Base-by-base conservation (phyloP, 2,797 vertebrate species). In the Hirundo rustica region DNA sequence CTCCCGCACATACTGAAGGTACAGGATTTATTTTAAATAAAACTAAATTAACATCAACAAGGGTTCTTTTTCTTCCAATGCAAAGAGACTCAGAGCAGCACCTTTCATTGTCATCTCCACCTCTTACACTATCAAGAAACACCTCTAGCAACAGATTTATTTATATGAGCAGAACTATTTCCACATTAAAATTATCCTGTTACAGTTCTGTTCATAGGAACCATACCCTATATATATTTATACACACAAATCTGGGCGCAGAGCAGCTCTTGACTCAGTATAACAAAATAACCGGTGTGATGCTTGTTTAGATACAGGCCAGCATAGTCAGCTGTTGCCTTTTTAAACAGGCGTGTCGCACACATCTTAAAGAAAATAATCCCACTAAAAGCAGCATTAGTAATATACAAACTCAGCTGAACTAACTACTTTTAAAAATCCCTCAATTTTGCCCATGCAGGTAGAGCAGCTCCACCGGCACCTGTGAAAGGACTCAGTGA, bases 271-370 rank as follows among this genome's bases (percentile, higher is more conserved):
- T 64, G 58, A 44, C 40, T 50, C 36, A 67, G 40, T 30, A 15
- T 5, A 29, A 65, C 5, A 18, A 60, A 60, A 58, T 62, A 38
- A 51, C 19, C 2, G 6, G 8, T 15, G 16, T 12, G 88, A 29
- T 53, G 27, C n/a, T 80, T 54, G 27, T 77, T 77, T 25, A 94
- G 65, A 58, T 57, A 36, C 21, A 95, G 66, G 30, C n/a, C 71
- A 85, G 58, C 44, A 72, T 0, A 61, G 44, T n/a, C 68, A 90
- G 84, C 42, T 54, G 27, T 13, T 61, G 40, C 14, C 38, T 60
- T 73, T 84, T 79, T 23, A 68, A 80, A 74, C 16, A 45, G 71
- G 36, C 51, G 61, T 1, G 13, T 74, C 42, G 36, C 10, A 13
- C 3, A n/a, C 29, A 79, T 70, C 34, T 91, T 27, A 14, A 79